Evolutionary conservation across 2,797 vertebrate genomes (phyloP), one percentile per base, ranked within the genome.

Genomic region (Decapterus maruadsi): DNA sequence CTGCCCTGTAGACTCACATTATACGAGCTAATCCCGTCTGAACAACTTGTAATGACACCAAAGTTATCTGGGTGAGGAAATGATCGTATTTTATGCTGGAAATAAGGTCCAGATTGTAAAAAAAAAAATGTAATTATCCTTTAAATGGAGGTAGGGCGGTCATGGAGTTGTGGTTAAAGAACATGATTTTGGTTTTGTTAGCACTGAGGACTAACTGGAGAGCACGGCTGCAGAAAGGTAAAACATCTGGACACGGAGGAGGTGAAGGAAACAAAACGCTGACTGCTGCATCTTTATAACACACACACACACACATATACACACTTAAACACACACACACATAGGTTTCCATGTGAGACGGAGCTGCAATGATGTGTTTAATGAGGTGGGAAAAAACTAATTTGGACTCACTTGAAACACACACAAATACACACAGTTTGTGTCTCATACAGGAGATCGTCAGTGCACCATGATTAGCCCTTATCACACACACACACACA

Each of bases 351-450:
- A 13, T 80, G 85, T 74, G 86, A 73, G 72, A 75, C 80, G 58
- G 80, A 78, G 84, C 50, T 66, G 78, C 10, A 38, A 89, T 94
- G 90, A 93, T 91, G 87, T 36, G 80, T 69, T 69, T 95, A 95
- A 95, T 95, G 95, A 92, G 90, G 83, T 88, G 90, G 89, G 92
- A 92, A 90, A 93, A 90, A 90, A 72, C 80, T 91, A 80, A 93
- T 94, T 88, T 92, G 60, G 85, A 45, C 80, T 86, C 81, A 86
- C 77, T 81, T 65, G 82, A 94, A 90, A 62, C 51, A 50, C 73
- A 61, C 72, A 70, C 68, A 71, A 71, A 75, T 64, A 75, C 48
- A 40, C n/a, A 60, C 58, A 43, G 22, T 26, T 26, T 4, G 3
- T 2, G 3, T 8, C 36, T 40, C 48, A 63, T 46, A 11, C 1